Evolutionary conservation across 2,888 invertebrate genomes (phyloP), one percentile per base, ranked within the genome.

Genomic region (Andrena trimmerana): DNA sequence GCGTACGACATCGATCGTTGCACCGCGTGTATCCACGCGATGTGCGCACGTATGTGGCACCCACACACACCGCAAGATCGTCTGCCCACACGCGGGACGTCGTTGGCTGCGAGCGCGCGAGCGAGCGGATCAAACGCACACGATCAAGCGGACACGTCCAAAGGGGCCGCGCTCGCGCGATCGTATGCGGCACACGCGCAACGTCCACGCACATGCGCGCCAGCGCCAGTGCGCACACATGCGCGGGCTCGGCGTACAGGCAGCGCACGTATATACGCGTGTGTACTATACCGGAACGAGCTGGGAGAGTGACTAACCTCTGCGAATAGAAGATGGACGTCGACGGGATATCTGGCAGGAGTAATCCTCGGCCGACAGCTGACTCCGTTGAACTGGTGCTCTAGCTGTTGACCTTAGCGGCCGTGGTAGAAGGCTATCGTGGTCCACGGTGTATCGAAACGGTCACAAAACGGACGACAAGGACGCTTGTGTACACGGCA

Each of bases 321-420:
- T 88, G 86, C 67, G 88, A 88, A 88, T 88, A 86, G 89, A 89
- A 88, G 88, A 88, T 86, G 86, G 86, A 81, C 81, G 88, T 62
- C 72, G 60, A 4, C 67, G 27, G 59, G 67, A 59, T 48, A 36
- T 59, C 70, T 65, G 63, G 65, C 66, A 65, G 77, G 70, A 73
- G 60, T 70, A 77, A 84, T 80, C 84, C 80, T 80, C 60, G 68
- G 59, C 24, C 50, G 60, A 84, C 83, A 86, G 83, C 78, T 75
- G 86, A 75, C 48, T 65, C 36, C 62, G 42, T 42, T 42, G 16
- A 42, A 42, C 42, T 42, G 42, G 42, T 42, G 42, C 42, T 42
- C 42, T 42, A 42, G 42, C 42, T 42, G 4, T 16, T 42, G 42
- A 42, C 16, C 42, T 16, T 66, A 8, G 65, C 42, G 33, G 27